Evolutionary conservation across 2,888 invertebrate species (phyloP).

Genomic region (Lepetodrilus schrolli): DNA sequence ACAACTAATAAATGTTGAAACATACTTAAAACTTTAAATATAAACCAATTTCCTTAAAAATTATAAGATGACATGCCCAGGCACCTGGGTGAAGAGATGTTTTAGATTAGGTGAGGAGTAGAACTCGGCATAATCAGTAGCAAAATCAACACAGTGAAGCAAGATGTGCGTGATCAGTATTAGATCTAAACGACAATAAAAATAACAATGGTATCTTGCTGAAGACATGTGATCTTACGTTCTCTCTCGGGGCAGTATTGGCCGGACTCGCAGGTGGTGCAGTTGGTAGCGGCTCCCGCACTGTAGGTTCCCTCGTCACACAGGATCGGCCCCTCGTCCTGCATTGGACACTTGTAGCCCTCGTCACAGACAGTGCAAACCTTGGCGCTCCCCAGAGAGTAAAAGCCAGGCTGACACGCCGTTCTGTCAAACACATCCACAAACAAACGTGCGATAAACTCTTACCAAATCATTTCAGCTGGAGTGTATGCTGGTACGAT

Average conservation of each 20-base stretch:
- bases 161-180: background rate
- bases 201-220: no score
- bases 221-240: conserved; percentile 56
- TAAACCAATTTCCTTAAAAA: no score
- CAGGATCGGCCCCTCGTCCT: conserved; percentile 50
- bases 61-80: no score
- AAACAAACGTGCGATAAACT: no score
- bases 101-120: no score
- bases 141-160: background rate
- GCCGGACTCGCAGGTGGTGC: conserved; percentile 71
- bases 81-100: no score
- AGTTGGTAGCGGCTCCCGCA: conserved; percentile 61
- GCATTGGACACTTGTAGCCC: conserved; percentile 64
- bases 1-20: no score
- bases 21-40: no score
- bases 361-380: conserved; percentile 67
- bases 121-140: no score
- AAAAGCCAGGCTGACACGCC: conserved; percentile 64
- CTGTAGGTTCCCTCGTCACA: conserved; percentile 67
- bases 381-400: conserved; percentile 63
- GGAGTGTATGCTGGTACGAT: no score
- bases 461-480: no score
- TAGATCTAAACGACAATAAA: no score
- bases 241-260: conserved; percentile 58
- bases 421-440: conserved; percentile 46